phyloP scores from a whole-genome alignment of 2,797 vertebrate species.

The Pelodytes ibericus region DNA sequence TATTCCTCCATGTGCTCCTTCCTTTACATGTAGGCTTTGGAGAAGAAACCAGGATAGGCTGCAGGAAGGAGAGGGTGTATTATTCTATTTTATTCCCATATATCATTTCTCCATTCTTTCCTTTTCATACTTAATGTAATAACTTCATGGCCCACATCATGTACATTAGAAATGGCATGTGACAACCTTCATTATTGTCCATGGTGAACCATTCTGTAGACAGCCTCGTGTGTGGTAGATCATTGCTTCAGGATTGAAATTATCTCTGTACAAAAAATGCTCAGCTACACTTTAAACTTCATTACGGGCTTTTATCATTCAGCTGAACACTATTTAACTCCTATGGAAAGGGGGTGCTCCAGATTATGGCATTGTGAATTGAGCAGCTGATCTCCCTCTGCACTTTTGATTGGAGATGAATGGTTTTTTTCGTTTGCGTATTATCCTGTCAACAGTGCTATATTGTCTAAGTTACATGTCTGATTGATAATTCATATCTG shows the following conservation, averaged over 20 bases:
- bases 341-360: not conserved
- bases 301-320: constrained; percentile 40
- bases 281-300: constrained; percentile 45
- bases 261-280: constrained; percentile 10
- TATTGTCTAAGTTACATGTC: constrained; percentile 38
- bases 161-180: not conserved
- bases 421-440: constrained; percentile 18
- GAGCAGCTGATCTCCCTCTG: constrained; percentile 23
- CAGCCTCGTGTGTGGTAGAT: not conserved
- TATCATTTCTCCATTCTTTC: too few species aligned
- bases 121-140: too few species aligned
- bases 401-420: constrained; percentile 34
- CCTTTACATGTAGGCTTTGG: too few species aligned
- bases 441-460: constrained; percentile 37
- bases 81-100: too few species aligned
- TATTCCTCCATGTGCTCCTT: too few species aligned
- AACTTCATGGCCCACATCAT: not conserved
- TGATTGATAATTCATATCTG: constrained; percentile 39
- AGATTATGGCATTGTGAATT: constrained; percentile 29
- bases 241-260: constrained; percentile 48
- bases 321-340: constrained; percentile 31
- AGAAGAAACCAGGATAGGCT: too few species aligned
- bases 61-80: too few species aligned
- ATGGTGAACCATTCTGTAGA: not conserved
- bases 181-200: constrained; percentile 36